Evolutionary conservation across 1,140 invertebrate genomes (phyloP).

Genomic region (Aphis gossypii): DNA sequence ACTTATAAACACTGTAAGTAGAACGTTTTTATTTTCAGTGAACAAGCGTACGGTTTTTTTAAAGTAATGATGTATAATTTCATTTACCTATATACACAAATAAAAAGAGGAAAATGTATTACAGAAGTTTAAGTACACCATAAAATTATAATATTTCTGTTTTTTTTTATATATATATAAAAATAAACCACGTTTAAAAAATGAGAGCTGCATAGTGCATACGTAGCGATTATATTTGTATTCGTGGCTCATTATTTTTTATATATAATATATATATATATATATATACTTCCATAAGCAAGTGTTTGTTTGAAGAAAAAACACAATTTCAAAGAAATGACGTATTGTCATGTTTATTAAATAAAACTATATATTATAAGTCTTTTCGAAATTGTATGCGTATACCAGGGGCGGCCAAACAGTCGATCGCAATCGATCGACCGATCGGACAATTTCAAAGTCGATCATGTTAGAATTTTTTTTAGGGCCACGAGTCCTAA

Average conservation of each 20-base stretch:
- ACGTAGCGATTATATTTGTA: not conserved
- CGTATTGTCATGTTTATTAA: not conserved
- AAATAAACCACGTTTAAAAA: not conserved
- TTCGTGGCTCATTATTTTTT: not conserved
- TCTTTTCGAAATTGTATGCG: not conserved
- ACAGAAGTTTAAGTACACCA: not conserved
- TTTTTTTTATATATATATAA: not conserved
- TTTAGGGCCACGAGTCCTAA: too few relatives aligned
- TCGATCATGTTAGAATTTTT: too few relatives aligned
- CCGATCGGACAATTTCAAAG: too few relatives aligned
- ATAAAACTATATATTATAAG: not conserved
- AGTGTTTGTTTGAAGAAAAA: not conserved
- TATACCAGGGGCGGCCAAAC: not conserved
- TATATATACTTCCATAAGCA: not conserved
- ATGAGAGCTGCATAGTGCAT: not conserved
- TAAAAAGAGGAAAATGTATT: not conserved
- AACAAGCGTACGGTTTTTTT: not conserved
- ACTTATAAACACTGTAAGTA: not conserved
- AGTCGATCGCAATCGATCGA: too few relatives aligned
- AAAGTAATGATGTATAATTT: not conserved
- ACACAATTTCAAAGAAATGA: not conserved
- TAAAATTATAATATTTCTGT: not conserved
- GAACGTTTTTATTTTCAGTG: not conserved
- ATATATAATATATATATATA: too few relatives aligned
- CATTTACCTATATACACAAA: not conserved